Evolutionary conservation across 2,113 vertebrate species (phyloP), one percentile per base, ranked within the genome.

Genomic region (Lagopus muta): DNA sequence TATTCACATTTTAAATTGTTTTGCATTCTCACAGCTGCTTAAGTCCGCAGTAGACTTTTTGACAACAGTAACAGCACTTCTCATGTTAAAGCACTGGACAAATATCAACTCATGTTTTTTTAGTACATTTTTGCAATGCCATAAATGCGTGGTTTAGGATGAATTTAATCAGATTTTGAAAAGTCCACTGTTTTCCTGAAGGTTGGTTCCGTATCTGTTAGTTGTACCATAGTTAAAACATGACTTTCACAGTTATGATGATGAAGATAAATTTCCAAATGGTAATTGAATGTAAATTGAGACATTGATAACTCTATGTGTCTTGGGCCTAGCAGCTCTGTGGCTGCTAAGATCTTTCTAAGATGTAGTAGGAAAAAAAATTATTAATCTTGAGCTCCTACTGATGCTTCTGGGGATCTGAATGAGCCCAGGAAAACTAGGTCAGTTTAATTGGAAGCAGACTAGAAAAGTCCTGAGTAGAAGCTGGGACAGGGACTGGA

Each of bases 111-210:
- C 71, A 4, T 82, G 74, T 89, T 94, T 96, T 94, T 93, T 92
- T 92, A 64, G 92, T 95, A 94, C 95, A 97, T 97, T 97, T 93
- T 96, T 97, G 93, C 9, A 2, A 96, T 96, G 92, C 94, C 90
- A 86, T 88, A 95, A 92, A 91, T 89, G 95, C 92, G 84, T 62
- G 69, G 74, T 90, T 96, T 75, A 88, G 88, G 70, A 86, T 84
- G 30, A 55, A 72, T 95, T 95, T 86, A 88, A 95, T 83, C 52
- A 88, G 88, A 81, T n/a, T n/a, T 92, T 86, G 86, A 84, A 90
- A 95, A 95, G 50, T 83, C 73, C 48, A 34, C 5, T 4, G 83
- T 58, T 75, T 83, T 1, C 0, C 12, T 83, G 58, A 61, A 45
- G 88, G 57, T 90, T 90, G 61, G 54, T 81, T 88, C 76, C 36